Conservation (phyloP, 2,113 vertebrate species). For the Beaufortia kweichowensis region DNA sequence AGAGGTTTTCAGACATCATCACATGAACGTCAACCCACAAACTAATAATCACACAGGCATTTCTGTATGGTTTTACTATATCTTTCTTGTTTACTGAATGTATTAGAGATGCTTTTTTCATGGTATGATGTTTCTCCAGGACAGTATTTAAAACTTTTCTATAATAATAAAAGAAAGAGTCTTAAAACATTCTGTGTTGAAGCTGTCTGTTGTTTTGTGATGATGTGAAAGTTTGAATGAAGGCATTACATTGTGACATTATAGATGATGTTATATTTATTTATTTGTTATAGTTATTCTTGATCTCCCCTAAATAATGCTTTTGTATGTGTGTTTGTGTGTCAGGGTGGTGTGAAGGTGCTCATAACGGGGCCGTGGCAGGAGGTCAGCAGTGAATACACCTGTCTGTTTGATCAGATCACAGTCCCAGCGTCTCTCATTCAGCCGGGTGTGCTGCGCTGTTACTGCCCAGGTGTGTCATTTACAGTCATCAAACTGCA, state of each 20-base stretch:
- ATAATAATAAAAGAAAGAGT: too few species aligned
- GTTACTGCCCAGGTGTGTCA: conserved; percentile 94
- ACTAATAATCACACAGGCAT: not conserved
- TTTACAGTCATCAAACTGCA: not conserved
- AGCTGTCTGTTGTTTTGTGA: too few species aligned
- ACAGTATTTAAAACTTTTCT: not conserved
- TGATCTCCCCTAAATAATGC: not conserved
- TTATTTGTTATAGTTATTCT: too few species aligned
- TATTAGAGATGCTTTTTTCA: not conserved
- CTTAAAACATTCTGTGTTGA: too few species aligned
- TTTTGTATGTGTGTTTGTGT: conserved; percentile 42
- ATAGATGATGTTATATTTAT: too few species aligned
- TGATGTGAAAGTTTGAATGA: too few species aligned
- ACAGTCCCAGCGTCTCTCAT: conserved; percentile 96
- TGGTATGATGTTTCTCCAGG: not conserved
- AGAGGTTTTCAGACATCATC: not conserved
- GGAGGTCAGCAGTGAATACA: conserved; percentile 95
- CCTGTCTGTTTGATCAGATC: conserved; percentile 97
- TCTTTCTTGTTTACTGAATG: conserved; percentile 4
- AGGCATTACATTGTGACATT: too few species aligned
- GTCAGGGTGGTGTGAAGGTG: conserved; percentile 96
- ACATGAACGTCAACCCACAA: not conserved
- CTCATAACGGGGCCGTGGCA: conserved; percentile 97
- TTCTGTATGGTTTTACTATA: not conserved
- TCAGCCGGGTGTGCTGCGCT: conserved; percentile 96